A percentile compares a stretch with the other conserved stretches of the same genome.
Conservation (phyloP, 2,888 invertebrate species). For the Drosophila anomalata region DNA sequence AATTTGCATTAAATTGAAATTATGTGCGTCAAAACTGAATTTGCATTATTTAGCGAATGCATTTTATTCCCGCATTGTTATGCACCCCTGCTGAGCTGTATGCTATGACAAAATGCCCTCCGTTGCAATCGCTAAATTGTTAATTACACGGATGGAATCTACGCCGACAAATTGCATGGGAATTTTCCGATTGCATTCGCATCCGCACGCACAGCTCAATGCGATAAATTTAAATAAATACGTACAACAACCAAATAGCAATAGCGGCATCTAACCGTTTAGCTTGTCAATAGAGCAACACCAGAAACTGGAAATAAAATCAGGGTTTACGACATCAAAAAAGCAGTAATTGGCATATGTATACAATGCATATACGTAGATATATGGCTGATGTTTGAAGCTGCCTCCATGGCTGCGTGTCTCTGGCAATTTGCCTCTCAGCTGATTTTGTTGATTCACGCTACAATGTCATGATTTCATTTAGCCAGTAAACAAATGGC, state of each 20-base stretch:
- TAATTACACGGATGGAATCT: conserved; percentile 60
- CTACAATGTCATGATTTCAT: conserved; percentile 63
- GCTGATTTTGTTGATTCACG: conserved; percentile 55
- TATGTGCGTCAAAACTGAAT: conserved; percentile 64
- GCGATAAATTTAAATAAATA: conserved; percentile 69
- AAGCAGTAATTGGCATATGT: conserved; percentile 66
- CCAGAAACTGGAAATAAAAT: conserved; percentile 37
- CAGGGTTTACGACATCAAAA: conserved; percentile 53
- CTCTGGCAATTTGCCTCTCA: conserved; percentile 55
- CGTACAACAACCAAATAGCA: conserved; percentile 26
- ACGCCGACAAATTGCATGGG: conserved; percentile 41
- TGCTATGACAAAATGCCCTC: conserved; percentile 47
- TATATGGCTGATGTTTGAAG: conserved; percentile 20
- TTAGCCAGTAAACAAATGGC: conserved; percentile 60
- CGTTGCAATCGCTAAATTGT: conserved; percentile 64
- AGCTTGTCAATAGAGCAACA: conserved; percentile 42
- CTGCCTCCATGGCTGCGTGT: conserved; percentile 42
- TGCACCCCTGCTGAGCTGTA: conserved; percentile 8
- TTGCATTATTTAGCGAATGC: conserved; percentile 56
- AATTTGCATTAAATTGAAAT: conserved; percentile 69
- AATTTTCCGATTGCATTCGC: conserved; percentile 38
- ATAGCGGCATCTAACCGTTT: conserved; percentile 48
- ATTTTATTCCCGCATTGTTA: conserved; percentile 36
- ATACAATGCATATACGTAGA: neutral
- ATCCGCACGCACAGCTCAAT: conserved; percentile 32